A percentile compares a stretch with the other conserved stretches of the same genome.
These are phyloP conservation scores for Drosophila elegans DNA, from an alignment of 1,140 invertebrate genomes.

Conservation along the genomic window DNA sequence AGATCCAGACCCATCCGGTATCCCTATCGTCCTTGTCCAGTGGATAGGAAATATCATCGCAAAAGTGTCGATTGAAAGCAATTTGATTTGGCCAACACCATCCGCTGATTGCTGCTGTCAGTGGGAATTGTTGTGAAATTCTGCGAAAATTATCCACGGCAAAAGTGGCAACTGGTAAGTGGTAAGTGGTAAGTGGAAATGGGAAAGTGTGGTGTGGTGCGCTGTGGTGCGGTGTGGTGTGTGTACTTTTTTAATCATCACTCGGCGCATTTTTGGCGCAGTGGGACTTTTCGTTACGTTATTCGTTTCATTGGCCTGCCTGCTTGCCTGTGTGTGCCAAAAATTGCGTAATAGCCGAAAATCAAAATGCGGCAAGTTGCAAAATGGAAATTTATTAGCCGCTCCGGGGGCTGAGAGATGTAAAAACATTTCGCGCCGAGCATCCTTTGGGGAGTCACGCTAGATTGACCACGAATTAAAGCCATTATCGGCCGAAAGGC, in stretches of 20 bases:
- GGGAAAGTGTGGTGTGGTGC: too few species aligned
- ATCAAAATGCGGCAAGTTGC: slow-evolving; percentile 22
- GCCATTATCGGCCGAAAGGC: slow-evolving; percentile 35
- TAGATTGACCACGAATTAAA: slow-evolving; percentile 44
- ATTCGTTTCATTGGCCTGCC: too few species aligned
- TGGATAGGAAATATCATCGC: slow-evolving; percentile 13
- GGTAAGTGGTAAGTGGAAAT: too few species aligned
- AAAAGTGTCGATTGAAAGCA: slow-evolving; percentile 38
- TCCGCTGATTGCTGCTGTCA: slow-evolving; percentile 31
- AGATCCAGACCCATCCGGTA: too few species aligned
- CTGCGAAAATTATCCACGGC: slow-evolving; percentile 30
- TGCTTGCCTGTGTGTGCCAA: slow-evolving; percentile 7
- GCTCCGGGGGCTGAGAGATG: slow-evolving; percentile 21
- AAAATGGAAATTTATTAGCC: slow-evolving; percentile 38
- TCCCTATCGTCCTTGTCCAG: slow-evolving; percentile 5
- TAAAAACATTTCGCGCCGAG: slow-evolving; percentile 39
- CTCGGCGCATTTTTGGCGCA: slow-evolving; percentile 21
- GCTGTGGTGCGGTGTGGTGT: too few species aligned
- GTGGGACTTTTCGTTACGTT: slow-evolving; percentile 3
- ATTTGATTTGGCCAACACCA: slow-evolving; percentile 36
- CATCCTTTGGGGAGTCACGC: slow-evolving; percentile 34
- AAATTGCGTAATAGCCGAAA: slow-evolving; percentile 39
- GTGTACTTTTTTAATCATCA: slow-evolving; percentile 33
- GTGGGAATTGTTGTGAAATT: slow-evolving; percentile 24
- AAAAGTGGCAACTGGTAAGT: too few species aligned